These are phyloP conservation scores for Charaxes varanes DNA, from an alignment of 1,140 invertebrate genomes.

Conservation along the genomic window DNA sequence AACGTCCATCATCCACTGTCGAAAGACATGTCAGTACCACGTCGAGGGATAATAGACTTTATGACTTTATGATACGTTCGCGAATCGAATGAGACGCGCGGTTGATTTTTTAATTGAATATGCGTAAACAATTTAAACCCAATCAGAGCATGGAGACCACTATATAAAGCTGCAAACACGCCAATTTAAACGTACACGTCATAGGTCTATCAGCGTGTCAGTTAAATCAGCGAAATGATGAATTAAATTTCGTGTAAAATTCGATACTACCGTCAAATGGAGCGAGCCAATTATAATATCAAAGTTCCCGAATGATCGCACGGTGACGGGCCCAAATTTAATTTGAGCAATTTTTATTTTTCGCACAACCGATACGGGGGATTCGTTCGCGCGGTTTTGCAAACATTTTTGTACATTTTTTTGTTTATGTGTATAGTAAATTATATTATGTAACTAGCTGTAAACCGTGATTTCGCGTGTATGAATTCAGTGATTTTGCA, in stretches of 20 bases:
- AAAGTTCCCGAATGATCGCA: constrained; percentile 23
- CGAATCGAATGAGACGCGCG: constrained; percentile 10
- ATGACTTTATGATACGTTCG: constrained; percentile 6
- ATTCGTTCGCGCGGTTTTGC: no score
- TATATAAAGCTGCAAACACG: constrained; percentile 34
- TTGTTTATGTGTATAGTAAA: no score
- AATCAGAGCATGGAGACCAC: constrained; percentile 28
- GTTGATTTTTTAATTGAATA: constrained; percentile 34
- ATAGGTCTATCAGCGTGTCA: constrained; percentile 39
- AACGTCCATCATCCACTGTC: constrained; percentile 10
- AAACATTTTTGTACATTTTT: no score
- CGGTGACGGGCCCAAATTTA: no score
- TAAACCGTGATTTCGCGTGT: no score
- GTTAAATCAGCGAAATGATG: constrained; percentile 45
- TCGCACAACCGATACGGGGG: no score
- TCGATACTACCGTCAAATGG: constrained; percentile 31
- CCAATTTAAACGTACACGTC: constrained; percentile 37
- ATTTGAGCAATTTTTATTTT: no score
- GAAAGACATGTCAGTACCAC: constrained; percentile 2
- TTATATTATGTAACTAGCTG: no score
- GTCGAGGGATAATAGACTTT: constrained; percentile 8
- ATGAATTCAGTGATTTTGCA: no score
- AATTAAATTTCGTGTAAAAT: constrained; percentile 52
- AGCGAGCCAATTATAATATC: constrained; percentile 49
- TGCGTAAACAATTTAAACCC: constrained; percentile 34